phyloP scores from a whole-genome alignment of 2,113 vertebrate genomes.

The Raphicerus campestris region DNA sequence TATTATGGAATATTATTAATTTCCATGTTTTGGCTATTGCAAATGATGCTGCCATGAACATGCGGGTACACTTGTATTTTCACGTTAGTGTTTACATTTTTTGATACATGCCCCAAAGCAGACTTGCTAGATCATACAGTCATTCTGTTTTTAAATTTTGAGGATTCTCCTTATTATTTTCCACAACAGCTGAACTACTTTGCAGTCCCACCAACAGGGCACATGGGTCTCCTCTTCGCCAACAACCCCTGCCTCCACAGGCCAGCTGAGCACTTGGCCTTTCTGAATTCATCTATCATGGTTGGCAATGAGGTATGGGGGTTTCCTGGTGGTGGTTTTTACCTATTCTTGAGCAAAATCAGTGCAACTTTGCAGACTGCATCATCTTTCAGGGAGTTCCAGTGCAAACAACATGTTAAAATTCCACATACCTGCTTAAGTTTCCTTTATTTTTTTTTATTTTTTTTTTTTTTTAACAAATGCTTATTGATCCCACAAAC shows the following conservation, averaged over 20 bases:
- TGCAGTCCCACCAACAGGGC: neutral
- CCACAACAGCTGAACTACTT: neutral
- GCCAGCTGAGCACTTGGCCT: neutral
- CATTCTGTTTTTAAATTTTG: neutral
- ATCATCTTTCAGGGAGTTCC: neutral
- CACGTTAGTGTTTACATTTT: neutral
- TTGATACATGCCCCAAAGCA: neutral
- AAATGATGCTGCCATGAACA: neutral
- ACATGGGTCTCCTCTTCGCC: neutral
- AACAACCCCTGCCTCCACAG: neutral
- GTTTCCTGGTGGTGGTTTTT: neutral
- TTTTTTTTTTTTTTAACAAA: neutral
- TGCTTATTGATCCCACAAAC: neutral
- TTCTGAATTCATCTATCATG: neutral
- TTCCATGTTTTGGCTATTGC: neutral
- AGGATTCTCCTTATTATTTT: neutral
- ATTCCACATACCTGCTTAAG: neutral
- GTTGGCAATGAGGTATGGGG: neutral
- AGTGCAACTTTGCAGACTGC: neutral
- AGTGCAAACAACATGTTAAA: neutral
- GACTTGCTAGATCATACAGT: neutral
- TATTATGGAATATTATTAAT: neutral
- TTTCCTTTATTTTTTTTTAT: neutral
- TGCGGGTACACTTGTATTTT: neutral
- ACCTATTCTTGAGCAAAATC: neutral